Evolutionary conservation across 2,113 vertebrate genomes (phyloP), one percentile per base, ranked within the genome.

Genomic region (Campylomormyrus numenius): DNA sequence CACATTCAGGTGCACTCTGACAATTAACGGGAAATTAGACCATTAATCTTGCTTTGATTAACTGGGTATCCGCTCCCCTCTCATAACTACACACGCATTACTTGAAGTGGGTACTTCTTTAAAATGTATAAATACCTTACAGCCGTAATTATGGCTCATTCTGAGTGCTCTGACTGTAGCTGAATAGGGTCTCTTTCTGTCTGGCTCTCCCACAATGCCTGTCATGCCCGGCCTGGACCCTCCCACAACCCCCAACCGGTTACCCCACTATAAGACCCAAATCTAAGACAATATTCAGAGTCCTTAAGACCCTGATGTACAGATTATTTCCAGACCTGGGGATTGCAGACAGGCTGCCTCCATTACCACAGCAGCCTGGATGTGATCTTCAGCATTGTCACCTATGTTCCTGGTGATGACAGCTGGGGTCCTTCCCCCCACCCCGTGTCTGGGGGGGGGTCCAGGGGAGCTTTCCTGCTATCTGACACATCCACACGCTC

Each of bases 31-130:
- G 66, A 48, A 62, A 91, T 88, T 39, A 50, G 85, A 53, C 84
- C 24, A 90, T 89, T 66, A 49, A 91, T 91, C 89, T 87, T 83
- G 62, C 70, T 50, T 48, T 87, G 50, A 58, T 90, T 91, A 90
- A 70, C 58, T n/a, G 58, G 66, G 42, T 35, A 31, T 45, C 45
- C 49, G 83, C 46, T 35, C 53, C 42, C 27, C 45, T 39, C 0
- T 87, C 89, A 89, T 19, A 42, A 62, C 88, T 42, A 89, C 48
- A n/a, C 35, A 42, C 5, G 35, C 53, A 62, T 45, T 45, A 48
- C 48, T 88, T 88, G 53, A 88, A 88, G 87, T 62, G 39, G 87
- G 53, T 66, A 88, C 87, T 88, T 66, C 87, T 88, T 88, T 88
- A 24, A 45, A 88, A 88, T 21, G 87, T n/a, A 88, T 31, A 42